phyloP scores from a whole-genome alignment of 2,888 invertebrate species.

The Spilarctia lutea region DNA sequence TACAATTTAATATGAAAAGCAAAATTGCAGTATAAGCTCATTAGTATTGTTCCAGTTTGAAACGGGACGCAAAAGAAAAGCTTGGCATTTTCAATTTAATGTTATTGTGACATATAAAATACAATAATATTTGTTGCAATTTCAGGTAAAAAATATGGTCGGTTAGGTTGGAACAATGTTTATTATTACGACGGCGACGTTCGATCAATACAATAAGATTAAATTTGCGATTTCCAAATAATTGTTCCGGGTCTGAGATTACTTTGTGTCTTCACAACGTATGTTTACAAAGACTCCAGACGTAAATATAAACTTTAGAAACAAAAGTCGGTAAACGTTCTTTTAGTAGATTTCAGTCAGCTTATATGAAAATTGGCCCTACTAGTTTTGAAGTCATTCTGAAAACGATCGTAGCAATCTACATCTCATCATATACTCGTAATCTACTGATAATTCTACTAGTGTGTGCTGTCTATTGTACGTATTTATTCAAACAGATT shows the following conservation, averaged over 20 bases:
- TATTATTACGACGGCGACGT: accelerated
- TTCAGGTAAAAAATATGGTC: neutral
- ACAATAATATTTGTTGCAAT: too few species aligned
- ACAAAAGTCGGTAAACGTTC: neutral
- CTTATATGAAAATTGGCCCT: neutral
- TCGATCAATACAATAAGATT: neutral
- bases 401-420: neutral
- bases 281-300: neutral
- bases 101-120: too few species aligned
- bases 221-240: neutral
- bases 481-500: too few species aligned
- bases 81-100: too few species aligned
- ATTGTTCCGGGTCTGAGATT: neutral
- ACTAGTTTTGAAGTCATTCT: too few species aligned
- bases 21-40: too few species aligned
- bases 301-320: neutral
- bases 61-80: too few species aligned
- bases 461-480: too few species aligned
- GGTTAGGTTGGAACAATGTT: neutral
- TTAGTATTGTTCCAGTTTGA: too few species aligned
- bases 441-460: too few species aligned
- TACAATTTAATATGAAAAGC: too few species aligned
- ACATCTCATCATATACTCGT: too few species aligned
- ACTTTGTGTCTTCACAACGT: neutral
- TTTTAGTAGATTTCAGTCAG: neutral